Evolutionary conservation across 2,113 vertebrate genomes (phyloP).

Genomic region (Gila orcuttii): DNA sequence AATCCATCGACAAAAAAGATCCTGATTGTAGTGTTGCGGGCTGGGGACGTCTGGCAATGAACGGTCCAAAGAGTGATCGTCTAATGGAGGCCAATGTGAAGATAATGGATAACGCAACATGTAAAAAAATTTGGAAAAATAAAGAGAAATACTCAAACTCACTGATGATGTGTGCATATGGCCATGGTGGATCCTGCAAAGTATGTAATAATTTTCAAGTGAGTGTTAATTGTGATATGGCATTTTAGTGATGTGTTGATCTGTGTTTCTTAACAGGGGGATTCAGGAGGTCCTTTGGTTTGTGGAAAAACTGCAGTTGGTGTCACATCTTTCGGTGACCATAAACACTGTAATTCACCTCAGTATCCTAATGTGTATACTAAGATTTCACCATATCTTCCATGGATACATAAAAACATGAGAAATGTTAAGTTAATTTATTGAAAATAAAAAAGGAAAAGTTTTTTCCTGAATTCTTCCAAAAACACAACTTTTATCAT

Average conservation of each 20-base stretch:
- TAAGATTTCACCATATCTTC: slow-evolving; percentile 15
- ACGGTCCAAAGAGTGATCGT: background rate
- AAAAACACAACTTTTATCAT: background rate
- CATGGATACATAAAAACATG: slow-evolving; percentile 17
- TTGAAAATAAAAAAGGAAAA: too few species aligned
- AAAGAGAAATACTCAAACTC: background rate
- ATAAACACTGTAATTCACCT: background rate
- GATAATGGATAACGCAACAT: background rate
- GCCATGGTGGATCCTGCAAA: background rate
- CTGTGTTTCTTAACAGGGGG: slow-evolving; percentile 42
- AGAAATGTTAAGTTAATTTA: background rate
- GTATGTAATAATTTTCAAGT: background rate
- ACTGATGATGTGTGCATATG: background rate
- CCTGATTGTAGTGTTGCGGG: background rate
- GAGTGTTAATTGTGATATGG: background rate
- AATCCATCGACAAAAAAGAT: background rate
- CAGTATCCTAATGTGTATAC: slow-evolving; percentile 33
- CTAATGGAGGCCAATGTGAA: background rate
- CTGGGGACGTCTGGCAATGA: background rate
- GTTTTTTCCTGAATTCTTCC: background rate
- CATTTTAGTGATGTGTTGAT: background rate
- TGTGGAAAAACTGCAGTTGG: slow-evolving; percentile 42
- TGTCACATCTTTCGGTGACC: slow-evolving; percentile 15
- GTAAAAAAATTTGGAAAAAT: background rate
- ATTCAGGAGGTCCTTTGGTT: slow-evolving; percentile 55